Percentiles rank a stretch among this genome's conserved stretches.
These are phyloP conservation scores for Anisognathus igniventris DNA, from an alignment of 2,797 vertebrate genomes.

Conservation along the genomic window DNA sequence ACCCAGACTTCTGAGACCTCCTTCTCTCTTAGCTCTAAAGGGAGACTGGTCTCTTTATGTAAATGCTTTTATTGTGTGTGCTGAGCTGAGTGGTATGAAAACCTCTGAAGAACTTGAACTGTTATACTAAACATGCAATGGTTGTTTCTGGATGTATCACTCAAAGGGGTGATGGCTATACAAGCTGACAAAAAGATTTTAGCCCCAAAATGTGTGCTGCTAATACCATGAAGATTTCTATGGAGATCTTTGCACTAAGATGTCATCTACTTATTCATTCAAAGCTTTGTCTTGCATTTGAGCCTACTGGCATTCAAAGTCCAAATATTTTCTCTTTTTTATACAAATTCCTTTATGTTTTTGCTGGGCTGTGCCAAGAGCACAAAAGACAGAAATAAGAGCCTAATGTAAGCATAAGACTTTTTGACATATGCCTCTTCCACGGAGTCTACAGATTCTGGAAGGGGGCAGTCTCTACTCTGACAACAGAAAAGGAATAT, in stretches of 20 bases:
- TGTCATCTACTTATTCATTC: not conserved
- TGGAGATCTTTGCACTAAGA: not conserved
- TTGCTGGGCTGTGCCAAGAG: not conserved
- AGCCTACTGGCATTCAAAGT: not conserved
- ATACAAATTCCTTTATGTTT: not conserved
- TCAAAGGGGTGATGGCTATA: not conserved
- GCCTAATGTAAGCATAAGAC: not conserved
- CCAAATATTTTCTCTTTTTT: not conserved
- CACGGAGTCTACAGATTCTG: not conserved
- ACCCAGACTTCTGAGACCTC: not conserved
- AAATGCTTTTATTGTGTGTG: not conserved
- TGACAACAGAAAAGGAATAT: not conserved
- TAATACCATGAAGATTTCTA: not conserved
- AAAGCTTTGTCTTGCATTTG: not conserved
- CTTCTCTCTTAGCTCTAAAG: not conserved
- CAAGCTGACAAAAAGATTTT: not conserved
- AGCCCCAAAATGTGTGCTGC: not conserved
- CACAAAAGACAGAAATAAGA: not conserved
- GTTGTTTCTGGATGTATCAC: not conserved
- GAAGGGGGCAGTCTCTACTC: not conserved
- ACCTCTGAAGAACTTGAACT: not conserved
- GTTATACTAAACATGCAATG: not conserved
- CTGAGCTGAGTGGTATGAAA: not conserved
- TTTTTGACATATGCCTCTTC: not conserved
- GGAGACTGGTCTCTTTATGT: not conserved